phyloP scores from a whole-genome alignment of 2,888 invertebrate species.

The Acronicta psi region DNA sequence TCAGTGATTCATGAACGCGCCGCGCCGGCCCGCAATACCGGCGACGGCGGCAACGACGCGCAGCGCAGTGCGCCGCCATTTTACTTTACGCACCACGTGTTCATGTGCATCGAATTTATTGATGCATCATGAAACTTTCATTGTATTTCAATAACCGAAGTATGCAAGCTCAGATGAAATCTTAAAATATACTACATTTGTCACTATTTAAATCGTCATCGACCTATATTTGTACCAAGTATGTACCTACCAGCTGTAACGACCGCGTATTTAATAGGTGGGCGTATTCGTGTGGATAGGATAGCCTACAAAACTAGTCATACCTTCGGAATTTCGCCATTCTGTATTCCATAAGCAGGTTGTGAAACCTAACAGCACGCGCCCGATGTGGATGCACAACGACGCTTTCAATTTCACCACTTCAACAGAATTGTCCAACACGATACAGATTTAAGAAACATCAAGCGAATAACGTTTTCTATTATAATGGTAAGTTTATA shows the following conservation, averaged over 20 bases:
- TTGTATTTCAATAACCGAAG: constrained; percentile 13
- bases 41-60: constrained; percentile 27
- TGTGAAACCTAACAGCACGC: constrained; percentile 61
- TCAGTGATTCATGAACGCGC: constrained; percentile 60
- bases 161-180: constrained; percentile 4
- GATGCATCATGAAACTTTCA: constrained; percentile 42
- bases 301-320: constrained; percentile 49
- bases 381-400: constrained; percentile 54
- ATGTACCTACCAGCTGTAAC: constrained; percentile 12
- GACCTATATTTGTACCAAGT: background rate
- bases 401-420: constrained; percentile 53
- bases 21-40: constrained; percentile 35
- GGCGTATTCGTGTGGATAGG: constrained; percentile 31
- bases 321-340: constrained; percentile 84
- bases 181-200: background rate
- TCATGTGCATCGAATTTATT: constrained; percentile 67
- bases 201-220: background rate
- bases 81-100: constrained; percentile 85
- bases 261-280: constrained; percentile 30
- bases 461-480: constrained; percentile 31
- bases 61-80: constrained; percentile 82
- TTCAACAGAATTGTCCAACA: constrained; percentile 43
- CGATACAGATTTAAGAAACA: constrained; percentile 29
- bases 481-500: constrained; percentile 16
- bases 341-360: constrained; percentile 70